Evolutionary conservation across 2,113 vertebrate species (phyloP), one percentile per base, ranked within the genome.

Genomic region (Pavo muticus): DNA sequence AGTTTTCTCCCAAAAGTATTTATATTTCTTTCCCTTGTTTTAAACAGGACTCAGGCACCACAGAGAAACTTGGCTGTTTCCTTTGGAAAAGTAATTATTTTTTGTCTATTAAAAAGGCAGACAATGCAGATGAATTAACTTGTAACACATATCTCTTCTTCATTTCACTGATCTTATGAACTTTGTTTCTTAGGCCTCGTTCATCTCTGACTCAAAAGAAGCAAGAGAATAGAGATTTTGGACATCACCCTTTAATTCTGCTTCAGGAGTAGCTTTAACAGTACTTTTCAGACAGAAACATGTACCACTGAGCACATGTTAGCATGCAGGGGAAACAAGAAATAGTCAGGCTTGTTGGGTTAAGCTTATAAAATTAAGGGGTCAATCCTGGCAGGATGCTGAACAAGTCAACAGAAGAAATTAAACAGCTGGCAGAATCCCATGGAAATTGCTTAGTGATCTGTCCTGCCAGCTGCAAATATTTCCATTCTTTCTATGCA

Each of bases 11-110:
- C 39, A 71, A 30, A 57, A 63, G 24, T 35, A 30, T 88, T 95
- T 88, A 47, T 90, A 40, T 94, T 87, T 37, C 47, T 89, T 79
- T 94, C 44, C 42, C 30, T 87, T 59, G 30, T 74, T 91, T 92
- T 64, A 54, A 95, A 69, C 44, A 94, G 69, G 82, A 87, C 1
- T 1, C 52, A 81, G 20, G 13, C 40, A 70, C 17, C 30, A 89
- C 76, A 5, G 9, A 63, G 47, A 90, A 74, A 59, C 40, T 21
- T 78, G 86, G 52, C 79, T 82, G 7, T 48, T 84, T 84, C 68
- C 47, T 72, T 90, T 69, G 39, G 73, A 57, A 83, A 85, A 67
- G 54, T 19, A 77, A 73, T 54, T n/a, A n/a, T 84, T 94, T 93
- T 23, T 88, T 6, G 84, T 74, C 39, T 25, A 25, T 92, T 71